phyloP scores from a whole-genome alignment of 2,797 vertebrate species.

The Tinamus major region DNA sequence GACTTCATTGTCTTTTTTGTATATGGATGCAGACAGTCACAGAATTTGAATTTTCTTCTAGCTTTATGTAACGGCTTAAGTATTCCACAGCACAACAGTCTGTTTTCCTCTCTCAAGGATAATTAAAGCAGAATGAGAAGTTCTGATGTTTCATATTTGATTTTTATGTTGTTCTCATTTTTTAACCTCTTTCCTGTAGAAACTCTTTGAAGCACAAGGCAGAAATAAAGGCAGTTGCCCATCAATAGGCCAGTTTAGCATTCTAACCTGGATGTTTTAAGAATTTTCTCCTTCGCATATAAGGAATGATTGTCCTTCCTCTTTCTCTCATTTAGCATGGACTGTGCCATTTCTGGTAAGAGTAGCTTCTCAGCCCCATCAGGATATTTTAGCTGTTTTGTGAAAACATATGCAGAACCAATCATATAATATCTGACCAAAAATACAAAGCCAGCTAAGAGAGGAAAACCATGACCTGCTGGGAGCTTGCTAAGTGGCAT shows the following conservation, averaged over 20 bases:
- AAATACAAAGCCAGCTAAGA: neutral
- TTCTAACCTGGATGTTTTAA: neutral
- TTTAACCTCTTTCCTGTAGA: neutral
- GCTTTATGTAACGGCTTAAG: neutral
- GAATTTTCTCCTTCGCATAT: neutral
- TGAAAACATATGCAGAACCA: neutral
- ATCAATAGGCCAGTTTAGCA: neutral
- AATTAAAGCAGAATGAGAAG: neutral
- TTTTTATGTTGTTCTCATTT: neutral
- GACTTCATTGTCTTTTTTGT: neutral
- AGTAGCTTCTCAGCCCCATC: neutral
- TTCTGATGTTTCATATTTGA: neutral
- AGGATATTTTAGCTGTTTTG: neutral
- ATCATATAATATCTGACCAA: neutral
- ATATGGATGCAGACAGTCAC: neutral
- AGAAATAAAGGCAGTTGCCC: neutral
- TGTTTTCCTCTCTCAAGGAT: neutral
- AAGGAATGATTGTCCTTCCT: neutral
- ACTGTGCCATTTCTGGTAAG: rapidly evolving
- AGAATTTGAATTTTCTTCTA: neutral
- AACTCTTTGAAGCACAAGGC: neutral
- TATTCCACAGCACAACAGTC: neutral
- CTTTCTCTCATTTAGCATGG: neutral
- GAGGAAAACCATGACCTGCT: neutral
- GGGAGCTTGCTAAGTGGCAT: neutral